phyloP scores from a whole-genome alignment of 2,113 vertebrate genomes.

The Myiozetetes cayanensis region DNA sequence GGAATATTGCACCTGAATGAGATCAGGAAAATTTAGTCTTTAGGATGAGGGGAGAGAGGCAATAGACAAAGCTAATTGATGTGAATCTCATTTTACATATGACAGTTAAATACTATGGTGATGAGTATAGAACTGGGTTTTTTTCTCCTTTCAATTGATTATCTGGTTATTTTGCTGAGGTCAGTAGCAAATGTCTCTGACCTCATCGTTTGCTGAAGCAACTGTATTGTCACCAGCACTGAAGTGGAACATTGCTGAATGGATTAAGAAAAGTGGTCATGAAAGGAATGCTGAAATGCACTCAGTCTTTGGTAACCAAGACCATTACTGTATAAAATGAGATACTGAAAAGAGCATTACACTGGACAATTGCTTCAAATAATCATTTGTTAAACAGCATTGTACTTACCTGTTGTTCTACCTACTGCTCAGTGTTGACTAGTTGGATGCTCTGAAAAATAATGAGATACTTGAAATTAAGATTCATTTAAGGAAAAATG shows the following conservation, averaged over 20 bases:
- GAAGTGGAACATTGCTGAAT: conserved; percentile 41
- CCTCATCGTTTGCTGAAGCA: conserved; percentile 41
- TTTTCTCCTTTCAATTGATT: conserved; percentile 51
- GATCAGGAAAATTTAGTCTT: neutral
- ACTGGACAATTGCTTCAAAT: neutral
- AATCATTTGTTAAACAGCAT: neutral
- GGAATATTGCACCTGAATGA: neutral
- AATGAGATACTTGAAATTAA: neutral
- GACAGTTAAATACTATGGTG: conserved; percentile 10
- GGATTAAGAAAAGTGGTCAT: conserved; percentile 27
- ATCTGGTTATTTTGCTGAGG: conserved; percentile 56
- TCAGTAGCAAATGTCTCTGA: conserved; percentile 49
- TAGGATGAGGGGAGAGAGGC: neutral
- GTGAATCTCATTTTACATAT: neutral
- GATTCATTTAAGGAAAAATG: neutral
- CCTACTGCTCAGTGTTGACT: neutral
- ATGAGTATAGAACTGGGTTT: neutral
- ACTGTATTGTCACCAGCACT: conserved; percentile 33
- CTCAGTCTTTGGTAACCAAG: neutral
- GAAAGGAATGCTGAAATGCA: conserved; percentile 13
- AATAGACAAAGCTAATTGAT: conserved; percentile 25
- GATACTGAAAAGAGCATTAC: neutral
- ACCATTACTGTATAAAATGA: neutral
- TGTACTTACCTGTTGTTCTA: neutral
- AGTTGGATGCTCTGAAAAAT: neutral